Percentiles rank a stretch among this genome's conserved stretches.
Conservation (phyloP, 2,797 vertebrate species). For the Urophycis tenuis region DNA sequence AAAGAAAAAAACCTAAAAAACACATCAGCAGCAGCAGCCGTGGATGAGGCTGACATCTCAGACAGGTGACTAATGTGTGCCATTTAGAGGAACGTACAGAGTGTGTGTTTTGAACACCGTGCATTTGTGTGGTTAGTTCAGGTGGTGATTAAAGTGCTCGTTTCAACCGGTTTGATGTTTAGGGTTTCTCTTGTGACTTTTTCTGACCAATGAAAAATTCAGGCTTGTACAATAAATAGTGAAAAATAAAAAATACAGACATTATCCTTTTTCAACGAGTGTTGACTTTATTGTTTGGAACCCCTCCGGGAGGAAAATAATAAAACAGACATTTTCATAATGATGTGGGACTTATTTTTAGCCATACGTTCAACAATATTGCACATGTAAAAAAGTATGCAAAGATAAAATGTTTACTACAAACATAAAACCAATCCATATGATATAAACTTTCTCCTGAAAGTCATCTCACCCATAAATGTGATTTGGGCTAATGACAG, state of each 20-base stretch:
- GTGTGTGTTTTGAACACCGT: slow-evolving; percentile 59
- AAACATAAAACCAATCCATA: not conserved
- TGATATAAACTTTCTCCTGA: not conserved
- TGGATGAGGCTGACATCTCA: slow-evolving; percentile 33
- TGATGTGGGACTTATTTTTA: not conserved
- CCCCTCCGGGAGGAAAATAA: slow-evolving; percentile 27
- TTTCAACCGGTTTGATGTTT: slow-evolving; percentile 67
- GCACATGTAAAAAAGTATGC: not conserved
- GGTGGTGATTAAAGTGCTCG: slow-evolving; percentile 61
- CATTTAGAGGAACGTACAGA: slow-evolving; percentile 48
- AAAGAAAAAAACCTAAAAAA: not conserved
- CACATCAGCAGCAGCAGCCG: slow-evolving; percentile 10
- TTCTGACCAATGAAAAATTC: slow-evolving; percentile 64
- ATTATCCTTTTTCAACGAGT: slow-evolving; percentile 58
- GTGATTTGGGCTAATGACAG: not conserved
- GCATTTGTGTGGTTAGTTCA: slow-evolving; percentile 63
- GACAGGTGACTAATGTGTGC: slow-evolving; percentile 50
- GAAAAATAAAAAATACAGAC: slow-evolving; percentile 55
- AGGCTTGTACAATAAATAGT: slow-evolving; percentile 69
- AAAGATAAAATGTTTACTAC: not conserved
- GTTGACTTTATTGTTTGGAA: slow-evolving; percentile 53
- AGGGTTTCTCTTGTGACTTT: slow-evolving; percentile 60
- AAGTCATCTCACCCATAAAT: not conserved
- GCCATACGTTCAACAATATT: not conserved
- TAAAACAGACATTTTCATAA: not conserved